Evolutionary conservation across 2,888 invertebrate genomes (phyloP).

Genomic region (Myopa tessellatipennis): DNA sequence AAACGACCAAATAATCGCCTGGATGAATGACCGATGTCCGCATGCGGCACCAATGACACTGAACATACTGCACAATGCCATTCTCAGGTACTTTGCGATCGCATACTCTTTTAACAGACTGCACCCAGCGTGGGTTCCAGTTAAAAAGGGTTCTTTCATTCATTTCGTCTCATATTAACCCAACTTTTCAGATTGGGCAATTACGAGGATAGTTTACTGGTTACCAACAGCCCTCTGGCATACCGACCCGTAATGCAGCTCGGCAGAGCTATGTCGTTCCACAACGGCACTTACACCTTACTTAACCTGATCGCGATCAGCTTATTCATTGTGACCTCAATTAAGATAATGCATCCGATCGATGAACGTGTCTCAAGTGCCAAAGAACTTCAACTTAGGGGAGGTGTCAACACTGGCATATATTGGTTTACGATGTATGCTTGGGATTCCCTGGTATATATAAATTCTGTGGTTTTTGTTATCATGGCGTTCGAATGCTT

Average conservation of each 20-base stretch:
- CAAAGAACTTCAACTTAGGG: conserved; percentile 79
- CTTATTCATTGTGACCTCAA: conserved; percentile 71
- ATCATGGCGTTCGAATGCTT: conserved; percentile 74
- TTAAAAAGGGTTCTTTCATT: no score
- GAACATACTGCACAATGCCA: conserved; percentile 72
- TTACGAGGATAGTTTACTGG: not conserved
- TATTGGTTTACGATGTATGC: conserved; percentile 78
- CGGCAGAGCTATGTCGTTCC: conserved; percentile 68
- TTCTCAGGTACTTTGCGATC: conserved; percentile 66
- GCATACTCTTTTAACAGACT: no score
- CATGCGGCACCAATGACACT: conserved; percentile 77
- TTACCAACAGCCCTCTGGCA: not conserved
- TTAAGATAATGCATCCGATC: conserved; percentile 72
- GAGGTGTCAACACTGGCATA: conserved; percentile 75
- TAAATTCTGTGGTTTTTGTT: conserved; percentile 74
- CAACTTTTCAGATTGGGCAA: no score
- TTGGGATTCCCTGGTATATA: conserved; percentile 71
- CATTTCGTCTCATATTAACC: no score
- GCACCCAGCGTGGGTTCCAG: no score
- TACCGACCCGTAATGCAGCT: conserved; percentile 74
- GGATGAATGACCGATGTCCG: conserved; percentile 82
- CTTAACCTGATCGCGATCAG: conserved; percentile 72
- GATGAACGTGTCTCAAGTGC: conserved; percentile 77
- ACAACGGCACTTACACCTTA: conserved; percentile 67
- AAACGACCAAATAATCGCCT: conserved; percentile 69